These are phyloP conservation scores for Brachyalestes nurse DNA, from an alignment of 2,797 vertebrate genomes.

Conservation along the genomic window DNA sequence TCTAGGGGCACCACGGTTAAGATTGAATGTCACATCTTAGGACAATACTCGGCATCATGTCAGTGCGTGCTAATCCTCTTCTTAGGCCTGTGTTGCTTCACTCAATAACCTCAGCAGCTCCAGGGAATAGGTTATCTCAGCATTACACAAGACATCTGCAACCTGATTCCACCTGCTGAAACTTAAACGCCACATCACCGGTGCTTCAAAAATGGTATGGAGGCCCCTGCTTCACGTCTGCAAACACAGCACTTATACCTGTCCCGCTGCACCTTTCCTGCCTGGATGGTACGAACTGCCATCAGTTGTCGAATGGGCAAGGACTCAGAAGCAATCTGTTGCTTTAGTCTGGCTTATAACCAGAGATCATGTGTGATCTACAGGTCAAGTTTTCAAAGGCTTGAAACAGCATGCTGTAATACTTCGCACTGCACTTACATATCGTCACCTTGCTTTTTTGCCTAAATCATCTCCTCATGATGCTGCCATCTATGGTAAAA, in stretches of 20 bases:
- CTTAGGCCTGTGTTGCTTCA: neutral
- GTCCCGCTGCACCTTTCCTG: neutral
- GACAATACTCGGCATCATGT: neutral
- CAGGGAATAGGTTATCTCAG: conserved; percentile 7
- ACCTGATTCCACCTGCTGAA: conserved; percentile 15
- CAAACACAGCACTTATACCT: neutral
- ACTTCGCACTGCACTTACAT: neutral
- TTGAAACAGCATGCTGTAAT: neutral
- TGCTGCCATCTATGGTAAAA: too few species aligned
- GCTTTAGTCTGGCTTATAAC: neutral
- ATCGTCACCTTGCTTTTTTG: too few species aligned
- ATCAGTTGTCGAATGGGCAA: conserved; percentile 16
- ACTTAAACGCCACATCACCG: neutral
- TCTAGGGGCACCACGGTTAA: too few species aligned
- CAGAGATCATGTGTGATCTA: neutral
- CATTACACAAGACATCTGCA: neutral
- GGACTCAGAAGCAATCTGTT: neutral
- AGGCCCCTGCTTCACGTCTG: neutral
- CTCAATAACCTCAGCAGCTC: neutral
- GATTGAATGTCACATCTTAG: neutral
- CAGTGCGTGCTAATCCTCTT: neutral
- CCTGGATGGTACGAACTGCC: neutral
- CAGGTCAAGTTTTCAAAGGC: neutral
- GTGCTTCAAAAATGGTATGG: neutral
- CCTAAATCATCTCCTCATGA: too few species aligned